A percentile compares a stretch with the other conserved stretches of the same genome.
Evolutionary conservation across 2,113 vertebrate genomes (phyloP).

Genomic region (Muscicapa adusta): DNA sequence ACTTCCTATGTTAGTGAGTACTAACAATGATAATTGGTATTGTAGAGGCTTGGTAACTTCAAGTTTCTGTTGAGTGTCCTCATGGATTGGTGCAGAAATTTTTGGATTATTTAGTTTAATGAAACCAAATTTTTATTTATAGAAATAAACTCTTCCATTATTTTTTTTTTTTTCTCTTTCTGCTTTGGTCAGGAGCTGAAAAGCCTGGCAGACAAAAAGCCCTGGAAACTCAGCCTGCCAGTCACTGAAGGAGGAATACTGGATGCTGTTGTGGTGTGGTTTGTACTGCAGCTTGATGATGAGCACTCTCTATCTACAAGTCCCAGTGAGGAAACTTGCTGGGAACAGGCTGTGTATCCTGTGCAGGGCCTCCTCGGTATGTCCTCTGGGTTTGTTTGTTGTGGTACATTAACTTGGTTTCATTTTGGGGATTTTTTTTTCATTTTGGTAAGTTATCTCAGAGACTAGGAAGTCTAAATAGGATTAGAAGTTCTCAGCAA

Average conservation of each 20-base stretch:
- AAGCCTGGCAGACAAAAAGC: constrained; percentile 78
- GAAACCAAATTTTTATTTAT: neutral
- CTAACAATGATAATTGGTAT: neutral
- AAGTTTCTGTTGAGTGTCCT: neutral
- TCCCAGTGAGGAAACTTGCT: constrained; percentile 92
- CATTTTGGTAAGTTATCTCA: neutral
- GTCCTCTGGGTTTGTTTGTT: neutral
- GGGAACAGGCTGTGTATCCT: constrained; percentile 97
- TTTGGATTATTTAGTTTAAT: neutral
- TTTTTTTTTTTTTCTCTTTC: neutral
- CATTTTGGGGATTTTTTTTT: neutral
- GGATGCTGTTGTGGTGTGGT: constrained; percentile 93
- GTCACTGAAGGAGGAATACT: constrained; percentile 79
- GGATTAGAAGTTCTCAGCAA: neutral
- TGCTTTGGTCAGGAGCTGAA: constrained; percentile 84
- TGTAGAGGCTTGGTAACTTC: neutral
- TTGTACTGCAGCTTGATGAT: constrained; percentile 92
- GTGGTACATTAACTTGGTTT: neutral
- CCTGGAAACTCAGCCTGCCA: constrained; percentile 71
- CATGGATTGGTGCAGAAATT: neutral
- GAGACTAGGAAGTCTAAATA: neutral
- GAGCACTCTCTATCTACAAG: constrained; percentile 88
- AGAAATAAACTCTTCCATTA: neutral
- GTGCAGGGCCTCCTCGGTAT: constrained; percentile 81
- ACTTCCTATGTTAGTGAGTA: neutral